phyloP scores from a whole-genome alignment of 1,140 invertebrate species.

The Drosophila baimaii region DNA sequence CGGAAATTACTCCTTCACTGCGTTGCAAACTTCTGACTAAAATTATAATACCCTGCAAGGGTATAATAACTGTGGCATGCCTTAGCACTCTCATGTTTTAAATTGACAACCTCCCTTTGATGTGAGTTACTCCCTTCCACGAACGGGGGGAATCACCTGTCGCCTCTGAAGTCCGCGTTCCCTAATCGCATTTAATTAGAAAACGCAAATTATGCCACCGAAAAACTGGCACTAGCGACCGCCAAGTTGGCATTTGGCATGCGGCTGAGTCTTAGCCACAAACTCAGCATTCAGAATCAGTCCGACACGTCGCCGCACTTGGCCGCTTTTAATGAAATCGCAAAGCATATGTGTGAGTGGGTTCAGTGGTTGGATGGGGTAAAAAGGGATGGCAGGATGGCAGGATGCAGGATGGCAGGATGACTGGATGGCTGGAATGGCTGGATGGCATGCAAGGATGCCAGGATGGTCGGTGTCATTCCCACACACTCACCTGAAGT shows the following conservation, averaged over 20 bases:
- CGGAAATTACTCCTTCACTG: no score
- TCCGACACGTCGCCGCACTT: slow-evolving; percentile 47
- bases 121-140: not conserved
- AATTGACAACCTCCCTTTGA: not conserved
- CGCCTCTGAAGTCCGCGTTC: not conserved
- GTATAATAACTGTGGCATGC: no score
- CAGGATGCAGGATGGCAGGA: not conserved
- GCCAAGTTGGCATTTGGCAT: slow-evolving; percentile 50
- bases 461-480: slow-evolving; percentile 8
- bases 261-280: slow-evolving; percentile 34
- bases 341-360: slow-evolving; percentile 56
- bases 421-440: slow-evolving; percentile 15
- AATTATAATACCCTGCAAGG: no score
- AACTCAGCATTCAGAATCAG: slow-evolving; percentile 34
- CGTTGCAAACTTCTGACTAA: no score
- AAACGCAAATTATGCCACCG: slow-evolving; percentile 58
- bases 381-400: slow-evolving; percentile 5
- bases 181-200: slow-evolving; percentile 54
- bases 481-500: slow-evolving; percentile 44
- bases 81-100: no score
- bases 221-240: slow-evolving; percentile 38
- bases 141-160: not conserved
- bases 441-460: slow-evolving; percentile 9
- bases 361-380: slow-evolving; percentile 19
- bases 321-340: slow-evolving; percentile 61